Evolutionary conservation across 92 coral and sea anemone genomes (phyloP), one percentile per base, ranked within the genome.

Genomic region (Parazoanthus darwini): DNA sequence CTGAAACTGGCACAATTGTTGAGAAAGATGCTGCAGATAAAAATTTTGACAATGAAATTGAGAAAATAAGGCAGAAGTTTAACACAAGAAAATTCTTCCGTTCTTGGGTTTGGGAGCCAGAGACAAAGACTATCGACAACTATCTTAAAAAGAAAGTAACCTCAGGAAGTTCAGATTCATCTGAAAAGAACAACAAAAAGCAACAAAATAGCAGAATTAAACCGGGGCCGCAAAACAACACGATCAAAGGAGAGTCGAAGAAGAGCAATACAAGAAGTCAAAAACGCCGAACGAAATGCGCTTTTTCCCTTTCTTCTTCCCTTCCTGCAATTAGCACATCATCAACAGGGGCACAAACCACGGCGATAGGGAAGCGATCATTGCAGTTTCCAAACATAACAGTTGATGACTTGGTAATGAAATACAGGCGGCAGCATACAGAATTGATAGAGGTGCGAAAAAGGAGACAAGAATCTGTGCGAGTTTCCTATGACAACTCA

Each of bases 41-140:
- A 65, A 48, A 75, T 38, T 82, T 63, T 38, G 93, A 88, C 79
- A 36, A 51, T 16, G 93, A 91, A 83, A 37, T 88, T 56, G 93
- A 91, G 70, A 82, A 77, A 83, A 78, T 88, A 48, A 85, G 93
- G 35, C 74, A 75, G 25, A 89, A 79, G 39, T 88, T 91, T 66
- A 54, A 91, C 78, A 91, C 93, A 1, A 89, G 78, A 43, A 92
- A 89, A n/a, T 78, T 80, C n/a, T 86, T 86, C 51, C 85, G 92
- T n/a, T 89, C 94, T 25, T 92, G 94, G 94, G 88, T 92, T 23
- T 92, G 94, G 92, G 92, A 89, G 29, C 88, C 92, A 1, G 92
- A 88, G 56, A 72, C 71, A 50, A 70, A 85, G 63, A 73, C 71
- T 35, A 22, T 68, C 48, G 51, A 50, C n/a, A 82, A 54, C 18